phyloP scores from a whole-genome alignment of 2,888 invertebrate genomes.

The Drosophila birchii region DNA sequence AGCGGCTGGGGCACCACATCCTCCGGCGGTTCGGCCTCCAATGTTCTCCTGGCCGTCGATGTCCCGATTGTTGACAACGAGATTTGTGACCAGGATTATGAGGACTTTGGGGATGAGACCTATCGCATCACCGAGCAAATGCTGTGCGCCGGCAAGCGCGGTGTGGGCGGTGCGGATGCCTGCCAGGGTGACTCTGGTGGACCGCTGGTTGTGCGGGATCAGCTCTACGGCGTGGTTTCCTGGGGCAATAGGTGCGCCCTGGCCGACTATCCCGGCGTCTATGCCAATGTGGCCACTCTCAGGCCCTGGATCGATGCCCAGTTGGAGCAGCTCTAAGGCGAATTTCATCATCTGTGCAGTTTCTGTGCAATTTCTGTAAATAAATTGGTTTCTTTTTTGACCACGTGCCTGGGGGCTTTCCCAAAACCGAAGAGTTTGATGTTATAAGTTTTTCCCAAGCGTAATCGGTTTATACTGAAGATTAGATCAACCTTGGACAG shows the following conservation, averaged over 20 bases:
- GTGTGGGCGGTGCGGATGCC: slow-evolving; percentile 77
- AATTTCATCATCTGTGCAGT: background rate
- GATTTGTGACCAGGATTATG: slow-evolving; percentile 66
- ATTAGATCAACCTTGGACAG: slow-evolving; percentile 38
- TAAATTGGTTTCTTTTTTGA: slow-evolving; percentile 7
- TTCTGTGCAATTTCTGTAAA: slow-evolving; percentile 1
- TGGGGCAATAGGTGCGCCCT: slow-evolving; percentile 80
- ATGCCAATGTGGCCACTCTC: slow-evolving; percentile 67
- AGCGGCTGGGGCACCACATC: slow-evolving; percentile 79
- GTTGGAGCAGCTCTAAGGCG: slow-evolving; percentile 2
- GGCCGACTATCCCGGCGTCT: slow-evolving; percentile 76
- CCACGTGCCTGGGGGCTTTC: slow-evolving; percentile 30
- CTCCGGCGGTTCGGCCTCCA: slow-evolving; percentile 58
- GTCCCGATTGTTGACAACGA: slow-evolving; percentile 72
- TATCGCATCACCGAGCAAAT: slow-evolving; percentile 68
- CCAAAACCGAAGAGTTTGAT: background rate
- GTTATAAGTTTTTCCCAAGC: background rate
- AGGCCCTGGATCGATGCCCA: slow-evolving; percentile 62
- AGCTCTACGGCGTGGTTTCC: slow-evolving; percentile 78
- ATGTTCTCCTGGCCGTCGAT: slow-evolving; percentile 68
- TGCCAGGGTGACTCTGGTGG: slow-evolving; percentile 82
- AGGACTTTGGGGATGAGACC: slow-evolving; percentile 20
- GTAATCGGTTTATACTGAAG: slow-evolving; percentile 7
- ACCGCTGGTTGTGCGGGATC: slow-evolving; percentile 65
- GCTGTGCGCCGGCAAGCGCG: slow-evolving; percentile 78